These are phyloP conservation scores for Centroberyx gerrardi DNA, from an alignment of 2,797 vertebrate species.

Conservation along the genomic window DNA sequence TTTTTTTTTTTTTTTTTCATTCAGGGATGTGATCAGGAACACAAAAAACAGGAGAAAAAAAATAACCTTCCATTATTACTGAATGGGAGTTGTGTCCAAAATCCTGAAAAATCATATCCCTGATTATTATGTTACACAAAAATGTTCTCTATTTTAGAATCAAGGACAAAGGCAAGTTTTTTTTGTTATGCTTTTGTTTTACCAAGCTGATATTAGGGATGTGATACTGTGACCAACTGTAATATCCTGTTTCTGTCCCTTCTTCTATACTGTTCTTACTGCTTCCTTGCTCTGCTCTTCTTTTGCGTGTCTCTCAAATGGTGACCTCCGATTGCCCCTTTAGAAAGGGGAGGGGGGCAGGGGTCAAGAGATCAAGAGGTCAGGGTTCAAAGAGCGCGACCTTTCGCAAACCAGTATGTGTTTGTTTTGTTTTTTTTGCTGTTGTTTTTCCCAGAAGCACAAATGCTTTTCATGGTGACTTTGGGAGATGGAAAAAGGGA, in stretches of 20 bases:
- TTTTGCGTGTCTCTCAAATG: constrained; percentile 37
- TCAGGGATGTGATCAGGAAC: constrained; percentile 59
- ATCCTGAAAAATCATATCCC: constrained; percentile 42
- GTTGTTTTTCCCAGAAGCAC: constrained; percentile 73
- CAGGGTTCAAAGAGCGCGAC: background rate
- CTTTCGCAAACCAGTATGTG: constrained; percentile 2
- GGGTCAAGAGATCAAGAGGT: background rate
- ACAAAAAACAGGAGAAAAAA: constrained; percentile 27
- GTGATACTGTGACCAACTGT: constrained; percentile 77
- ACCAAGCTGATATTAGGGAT: constrained; percentile 60
- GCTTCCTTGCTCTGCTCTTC: constrained; percentile 33
- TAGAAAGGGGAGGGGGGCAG: background rate
- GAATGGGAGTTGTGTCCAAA: constrained; percentile 28
- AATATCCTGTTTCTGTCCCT: constrained; percentile 40
- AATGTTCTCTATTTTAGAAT: constrained; percentile 40
- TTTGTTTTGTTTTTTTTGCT: background rate
- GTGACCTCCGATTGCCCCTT: constrained; percentile 29
- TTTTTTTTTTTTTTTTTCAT: constrained; percentile 36
- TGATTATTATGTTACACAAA: constrained; percentile 39
- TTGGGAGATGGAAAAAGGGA: constrained; percentile 53
- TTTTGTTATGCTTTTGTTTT: constrained; percentile 44
- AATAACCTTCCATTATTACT: constrained; percentile 13
- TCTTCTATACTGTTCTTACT: constrained; percentile 11
- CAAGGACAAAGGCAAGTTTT: constrained; percentile 30
- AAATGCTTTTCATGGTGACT: constrained; percentile 68